phyloP scores from a whole-genome alignment of 2,888 invertebrate species.

The Lycophotia porphyrea region DNA sequence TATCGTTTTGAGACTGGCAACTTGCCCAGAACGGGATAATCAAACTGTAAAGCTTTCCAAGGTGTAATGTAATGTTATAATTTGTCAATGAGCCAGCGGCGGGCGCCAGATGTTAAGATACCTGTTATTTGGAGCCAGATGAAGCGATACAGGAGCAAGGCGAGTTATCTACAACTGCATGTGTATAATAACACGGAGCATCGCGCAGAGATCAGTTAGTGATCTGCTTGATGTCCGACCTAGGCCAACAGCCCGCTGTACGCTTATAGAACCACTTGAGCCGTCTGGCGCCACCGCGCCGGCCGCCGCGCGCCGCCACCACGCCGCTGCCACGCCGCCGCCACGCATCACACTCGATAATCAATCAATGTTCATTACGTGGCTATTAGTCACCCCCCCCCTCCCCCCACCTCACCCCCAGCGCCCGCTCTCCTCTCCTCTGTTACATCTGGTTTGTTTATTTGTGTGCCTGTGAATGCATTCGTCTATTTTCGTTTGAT shows the following conservation, averaged over 20 bases:
- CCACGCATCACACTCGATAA: conserved; percentile 77
- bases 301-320: conserved; percentile 22
- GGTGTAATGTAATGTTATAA: conserved; percentile 23
- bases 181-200: background rate
- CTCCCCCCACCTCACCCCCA: conserved; percentile 15
- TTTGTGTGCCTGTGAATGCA: conserved; percentile 62
- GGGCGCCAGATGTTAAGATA: conserved; percentile 18
- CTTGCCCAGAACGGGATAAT: conserved; percentile 16
- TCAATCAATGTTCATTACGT: conserved; percentile 80
- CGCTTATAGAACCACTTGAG: conserved; percentile 80
- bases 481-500: conserved; percentile 64
- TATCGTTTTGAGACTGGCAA: conserved; percentile 33
- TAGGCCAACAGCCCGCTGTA: conserved; percentile 71
- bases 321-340: conserved; percentile 10
- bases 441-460: conserved; percentile 61
- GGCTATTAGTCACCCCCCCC: conserved; percentile 52
- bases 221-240: conserved; percentile 71
- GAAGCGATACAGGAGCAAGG: background rate
- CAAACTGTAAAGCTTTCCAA: conserved; percentile 14
- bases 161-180: background rate
- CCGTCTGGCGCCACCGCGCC: conserved; percentile 61
- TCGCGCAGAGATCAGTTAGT: conserved; percentile 44
- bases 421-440: conserved; percentile 12
- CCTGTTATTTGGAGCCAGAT: conserved; percentile 21
- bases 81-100: conserved; percentile 34